A percentile compares a stretch with the other conserved stretches of the same genome.
phyloP scores from a whole-genome alignment of 2,888 invertebrate genomes.

The Cryptocheilus praepositus region DNA sequence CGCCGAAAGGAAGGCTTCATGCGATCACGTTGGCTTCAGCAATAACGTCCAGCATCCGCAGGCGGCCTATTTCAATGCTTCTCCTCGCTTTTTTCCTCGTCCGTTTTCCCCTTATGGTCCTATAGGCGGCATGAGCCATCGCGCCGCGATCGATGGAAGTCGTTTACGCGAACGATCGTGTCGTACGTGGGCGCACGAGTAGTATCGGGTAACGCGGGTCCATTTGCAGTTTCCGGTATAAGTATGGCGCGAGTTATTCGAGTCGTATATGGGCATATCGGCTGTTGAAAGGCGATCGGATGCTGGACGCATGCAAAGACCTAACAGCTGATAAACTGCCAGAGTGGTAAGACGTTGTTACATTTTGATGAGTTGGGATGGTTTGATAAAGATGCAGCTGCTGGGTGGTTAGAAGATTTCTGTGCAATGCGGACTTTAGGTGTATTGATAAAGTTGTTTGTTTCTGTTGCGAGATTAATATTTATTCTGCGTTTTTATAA shows the following conservation, averaged over 20 bases:
- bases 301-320: not conserved
- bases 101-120: constrained; percentile 8
- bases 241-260: constrained; percentile 38
- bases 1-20: too few species aligned
- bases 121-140: constrained; percentile 25
- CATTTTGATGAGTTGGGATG: not conserved
- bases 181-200: constrained; percentile 5
- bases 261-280: constrained; percentile 29
- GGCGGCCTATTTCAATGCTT: not conserved
- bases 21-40: too few species aligned
- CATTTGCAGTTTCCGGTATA: constrained; percentile 42
- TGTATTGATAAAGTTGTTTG: too few species aligned
- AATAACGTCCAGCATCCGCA: too few species aligned
- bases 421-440: too few species aligned
- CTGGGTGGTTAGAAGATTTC: too few species aligned
- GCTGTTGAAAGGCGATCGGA: constrained; percentile 29
- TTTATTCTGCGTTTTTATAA: too few species aligned
- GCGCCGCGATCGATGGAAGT: constrained; percentile 20
- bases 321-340: not conserved
- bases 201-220: constrained; percentile 36
- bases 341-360: not conserved
- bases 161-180: constrained; percentile 9
- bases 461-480: too few species aligned
- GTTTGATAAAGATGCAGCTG: too few species aligned
- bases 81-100: constrained; percentile 11